These are phyloP conservation scores for Leptinotarsa peninsularis DNA, from an alignment of 2,888 invertebrate genomes.

Conservation along the genomic window DNA sequence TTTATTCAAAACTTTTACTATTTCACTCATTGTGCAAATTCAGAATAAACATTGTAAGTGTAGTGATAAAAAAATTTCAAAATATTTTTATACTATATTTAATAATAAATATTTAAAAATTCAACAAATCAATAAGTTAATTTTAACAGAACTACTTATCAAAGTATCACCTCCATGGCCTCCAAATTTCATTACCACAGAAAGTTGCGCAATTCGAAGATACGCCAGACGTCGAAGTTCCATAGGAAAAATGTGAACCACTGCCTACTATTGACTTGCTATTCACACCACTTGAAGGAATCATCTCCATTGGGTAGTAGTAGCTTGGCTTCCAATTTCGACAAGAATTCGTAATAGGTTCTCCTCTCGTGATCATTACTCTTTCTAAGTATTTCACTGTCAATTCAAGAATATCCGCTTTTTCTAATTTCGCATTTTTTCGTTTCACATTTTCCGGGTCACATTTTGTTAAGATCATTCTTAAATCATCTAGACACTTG, in stretches of 20 bases:
- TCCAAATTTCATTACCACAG: neutral
- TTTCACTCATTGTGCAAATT: too few relatives aligned
- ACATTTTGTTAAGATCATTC: constrained; percentile 47
- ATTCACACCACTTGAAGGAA: constrained; percentile 21
- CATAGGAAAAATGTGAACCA: constrained; percentile 30
- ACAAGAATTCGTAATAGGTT: constrained; percentile 23
- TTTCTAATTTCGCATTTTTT: constrained; percentile 49
- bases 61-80: too few relatives aligned
- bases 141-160: neutral
- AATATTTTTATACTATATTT: too few relatives aligned
- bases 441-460: constrained; percentile 46
- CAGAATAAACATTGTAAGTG: too few relatives aligned
- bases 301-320: too few relatives aligned
- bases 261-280: constrained; percentile 27
- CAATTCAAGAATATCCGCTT: constrained; percentile 53
- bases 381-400: constrained; percentile 67
- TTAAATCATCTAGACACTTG: constrained; percentile 50
- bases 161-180: constrained; percentile 7
- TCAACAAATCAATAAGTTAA: too few relatives aligned
- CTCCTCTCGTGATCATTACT: constrained; percentile 16
- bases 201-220: too few relatives aligned
- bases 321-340: too few relatives aligned
- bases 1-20: too few relatives aligned
- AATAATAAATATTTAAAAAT: too few relatives aligned
- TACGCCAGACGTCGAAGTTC: constrained; percentile 20